Percentiles rank a stretch among this genome's conserved stretches.
Conservation (phyloP, 2,888 invertebrate genomes). For the Laothoe populi region DNA sequence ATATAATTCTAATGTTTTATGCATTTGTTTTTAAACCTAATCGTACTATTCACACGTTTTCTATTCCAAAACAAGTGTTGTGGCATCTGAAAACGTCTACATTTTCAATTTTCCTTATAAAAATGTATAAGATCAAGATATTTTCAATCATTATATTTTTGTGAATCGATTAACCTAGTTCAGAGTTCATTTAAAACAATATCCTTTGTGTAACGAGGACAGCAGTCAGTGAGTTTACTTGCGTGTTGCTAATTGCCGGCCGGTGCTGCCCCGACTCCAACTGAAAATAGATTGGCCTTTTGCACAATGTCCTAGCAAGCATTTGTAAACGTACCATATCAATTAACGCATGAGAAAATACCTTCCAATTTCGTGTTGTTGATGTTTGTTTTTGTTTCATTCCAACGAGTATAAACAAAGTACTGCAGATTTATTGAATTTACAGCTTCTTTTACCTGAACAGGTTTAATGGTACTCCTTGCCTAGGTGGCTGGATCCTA, state of each 20-base stretch:
- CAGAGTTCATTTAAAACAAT: conserved; percentile 33
- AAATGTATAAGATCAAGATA: no score
- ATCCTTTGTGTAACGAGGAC: conserved; percentile 37
- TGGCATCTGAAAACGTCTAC: no score
- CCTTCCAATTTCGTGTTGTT: neutral
- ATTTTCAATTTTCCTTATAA: no score
- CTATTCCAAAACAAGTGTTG: no score
- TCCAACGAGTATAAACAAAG: neutral
- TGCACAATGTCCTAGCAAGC: conserved; percentile 27
- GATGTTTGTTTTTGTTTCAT: conserved; percentile 6
- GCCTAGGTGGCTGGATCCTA: no score
- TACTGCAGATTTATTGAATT: no score
- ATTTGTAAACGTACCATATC: conserved; percentile 25
- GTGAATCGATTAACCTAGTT: conserved; percentile 8
- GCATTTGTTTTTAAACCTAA: no score
- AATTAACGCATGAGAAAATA: conserved; percentile 21
- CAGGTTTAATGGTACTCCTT: no score
- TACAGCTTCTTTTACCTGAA: no score
- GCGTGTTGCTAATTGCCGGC: conserved; percentile 54
- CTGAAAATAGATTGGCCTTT: conserved; percentile 49
- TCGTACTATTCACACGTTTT: no score
- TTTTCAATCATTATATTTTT: neutral
- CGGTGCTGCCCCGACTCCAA: conserved; percentile 36
- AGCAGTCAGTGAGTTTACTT: conserved; percentile 45
- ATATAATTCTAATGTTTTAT: no score